Percentiles rank a stretch among this genome's conserved stretches.
phyloP scores from a whole-genome alignment of 1,140 invertebrate genomes.

The Tigriopus japonicus region DNA sequence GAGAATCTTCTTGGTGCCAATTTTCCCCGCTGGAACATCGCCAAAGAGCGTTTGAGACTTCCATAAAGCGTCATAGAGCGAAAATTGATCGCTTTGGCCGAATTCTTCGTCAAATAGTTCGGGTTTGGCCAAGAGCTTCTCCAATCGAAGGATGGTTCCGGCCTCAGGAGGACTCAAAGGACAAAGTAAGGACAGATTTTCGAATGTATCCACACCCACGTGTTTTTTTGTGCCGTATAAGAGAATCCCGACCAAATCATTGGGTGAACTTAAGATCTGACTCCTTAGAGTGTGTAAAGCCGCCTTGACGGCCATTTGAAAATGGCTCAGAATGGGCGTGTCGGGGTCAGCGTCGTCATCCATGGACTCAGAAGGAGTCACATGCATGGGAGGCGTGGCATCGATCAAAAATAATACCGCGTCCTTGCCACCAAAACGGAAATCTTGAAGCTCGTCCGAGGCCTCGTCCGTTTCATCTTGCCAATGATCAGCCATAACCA shows the following conservation, averaged over 20 bases:
- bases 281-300: neutral
- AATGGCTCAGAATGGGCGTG: neutral
- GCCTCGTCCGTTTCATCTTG: neutral
- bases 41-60: conserved; percentile 7
- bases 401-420: neutral
- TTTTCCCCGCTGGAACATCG: conserved; percentile 3
- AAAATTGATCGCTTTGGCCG: neutral
- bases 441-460: neutral
- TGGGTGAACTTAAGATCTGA: neutral
- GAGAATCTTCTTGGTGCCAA: conserved; percentile 3
- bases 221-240: neutral
- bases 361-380: neutral
- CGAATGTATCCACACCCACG: neutral
- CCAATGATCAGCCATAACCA: neutral
- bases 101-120: neutral
- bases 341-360: neutral
- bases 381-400: neutral
- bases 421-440: neutral
- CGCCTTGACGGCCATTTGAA: neutral
- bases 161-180: conserved; percentile 1
- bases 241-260: neutral
- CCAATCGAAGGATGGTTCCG: neutral
- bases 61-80: conserved; percentile 4
- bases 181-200: neutral
- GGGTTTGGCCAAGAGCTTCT: neutral